Evolutionary conservation across 1,140 invertebrate species (phyloP).

Genomic region (Sitobion miscanthi): DNA sequence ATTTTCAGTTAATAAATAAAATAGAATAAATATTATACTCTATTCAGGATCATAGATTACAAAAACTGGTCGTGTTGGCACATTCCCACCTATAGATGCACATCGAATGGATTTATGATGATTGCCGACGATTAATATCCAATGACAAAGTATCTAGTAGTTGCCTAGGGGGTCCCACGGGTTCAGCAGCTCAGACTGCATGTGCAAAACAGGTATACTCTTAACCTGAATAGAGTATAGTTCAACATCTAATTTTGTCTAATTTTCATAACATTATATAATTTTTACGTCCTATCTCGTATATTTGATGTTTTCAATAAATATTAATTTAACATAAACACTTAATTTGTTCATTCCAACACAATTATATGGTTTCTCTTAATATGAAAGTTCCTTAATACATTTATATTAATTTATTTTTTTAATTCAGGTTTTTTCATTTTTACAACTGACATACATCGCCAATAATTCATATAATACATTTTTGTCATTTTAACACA

Average conservation of each 20-base stretch:
- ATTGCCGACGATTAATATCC: no score
- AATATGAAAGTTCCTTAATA: neutral
- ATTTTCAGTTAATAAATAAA: neutral
- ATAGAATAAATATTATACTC: neutral
- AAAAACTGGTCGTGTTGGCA: no score
- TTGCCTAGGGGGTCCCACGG: no score
- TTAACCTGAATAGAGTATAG: no score
- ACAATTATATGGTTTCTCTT: neutral
- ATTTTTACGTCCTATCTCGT: neutral
- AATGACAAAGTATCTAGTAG: no score
- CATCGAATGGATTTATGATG: no score
- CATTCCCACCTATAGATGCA: no score
- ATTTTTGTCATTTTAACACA: neutral
- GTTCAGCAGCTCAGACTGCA: no score
- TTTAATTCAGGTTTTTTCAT: neutral
- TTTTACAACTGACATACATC: neutral
- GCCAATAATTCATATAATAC: neutral
- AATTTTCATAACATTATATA: neutral
- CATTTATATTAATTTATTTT: neutral
- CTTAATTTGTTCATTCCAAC: slow-evolving; percentile 19
- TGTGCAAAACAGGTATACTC: no score
- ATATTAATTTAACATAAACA: neutral
- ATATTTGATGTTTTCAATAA: neutral
- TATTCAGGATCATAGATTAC: no score
- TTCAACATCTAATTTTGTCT: neutral